Evolutionary conservation across 2,888 invertebrate genomes (phyloP).

Genomic region (Chloroclystis v-ata): DNA sequence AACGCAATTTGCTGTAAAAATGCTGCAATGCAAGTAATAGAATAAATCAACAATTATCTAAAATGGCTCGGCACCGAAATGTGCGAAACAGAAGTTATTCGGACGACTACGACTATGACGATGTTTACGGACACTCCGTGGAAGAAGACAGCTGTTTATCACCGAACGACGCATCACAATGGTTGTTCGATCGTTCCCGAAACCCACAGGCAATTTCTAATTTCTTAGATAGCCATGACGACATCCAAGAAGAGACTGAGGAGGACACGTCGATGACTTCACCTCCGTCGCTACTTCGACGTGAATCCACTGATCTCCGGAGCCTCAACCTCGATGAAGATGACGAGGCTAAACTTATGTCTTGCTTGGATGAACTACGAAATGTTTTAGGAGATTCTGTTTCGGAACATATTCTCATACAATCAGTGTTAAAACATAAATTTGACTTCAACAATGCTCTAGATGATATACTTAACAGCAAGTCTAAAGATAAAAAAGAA

Average conservation of each 20-base stretch:
- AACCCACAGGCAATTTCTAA: constrained; percentile 85
- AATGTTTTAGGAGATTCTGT: constrained; percentile 87
- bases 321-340: constrained; percentile 78
- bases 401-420: constrained; percentile 84
- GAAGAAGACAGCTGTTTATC: constrained; percentile 96
- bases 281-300: constrained; percentile 44
- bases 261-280: constrained; percentile 54
- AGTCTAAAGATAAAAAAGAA: constrained; percentile 41
- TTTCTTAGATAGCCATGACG: constrained; percentile 85
- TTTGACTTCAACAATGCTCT: constrained; percentile 86
- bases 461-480: constrained; percentile 81
- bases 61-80: constrained; percentile 92
- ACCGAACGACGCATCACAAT: constrained; percentile 90
- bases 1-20: constrained; percentile 2
- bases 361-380: constrained; percentile 89
- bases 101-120: constrained; percentile 95
- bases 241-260: constrained; percentile 83
- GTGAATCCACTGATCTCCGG: constrained; percentile 72
- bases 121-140: constrained; percentile 94
- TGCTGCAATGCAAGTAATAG: constrained; percentile 12
- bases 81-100: constrained; percentile 90
- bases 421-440: constrained; percentile 83
- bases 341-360: constrained; percentile 86
- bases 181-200: constrained; percentile 89
- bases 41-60: constrained; percentile 7